Conservation (phyloP, 1,140 invertebrate species). For the Cydia amplana region DNA sequence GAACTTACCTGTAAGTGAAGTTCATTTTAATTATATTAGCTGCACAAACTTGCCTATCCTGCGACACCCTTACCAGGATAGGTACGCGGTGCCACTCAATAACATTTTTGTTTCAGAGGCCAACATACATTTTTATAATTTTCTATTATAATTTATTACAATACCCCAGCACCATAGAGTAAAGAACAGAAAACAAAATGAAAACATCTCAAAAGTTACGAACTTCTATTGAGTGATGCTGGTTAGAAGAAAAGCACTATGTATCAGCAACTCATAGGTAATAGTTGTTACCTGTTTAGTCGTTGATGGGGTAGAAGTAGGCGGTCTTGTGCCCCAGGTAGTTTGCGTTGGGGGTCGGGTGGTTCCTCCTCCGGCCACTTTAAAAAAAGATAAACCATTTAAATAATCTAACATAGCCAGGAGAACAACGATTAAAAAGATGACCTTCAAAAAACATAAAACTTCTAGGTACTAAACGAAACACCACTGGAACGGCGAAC, state of each 20-base stretch:
- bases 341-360: conserved; percentile 66
- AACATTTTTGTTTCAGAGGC: too few species aligned
- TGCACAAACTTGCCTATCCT: too few species aligned
- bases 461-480: too few species aligned
- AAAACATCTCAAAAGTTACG: neutral
- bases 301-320: conserved; percentile 47
- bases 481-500: too few species aligned
- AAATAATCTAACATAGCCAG: neutral
- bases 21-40: too few species aligned
- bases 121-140: too few species aligned
- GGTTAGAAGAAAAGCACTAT: neutral
- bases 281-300: conserved; percentile 57
- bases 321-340: conserved; percentile 67
- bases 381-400: conserved; percentile 30
- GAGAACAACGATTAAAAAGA: neutral
- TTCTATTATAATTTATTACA: too few species aligned
- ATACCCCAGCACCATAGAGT: too few species aligned
- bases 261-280: neutral
- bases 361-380: conserved; percentile 54
- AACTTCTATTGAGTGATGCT: neutral
- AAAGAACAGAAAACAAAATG: neutral
- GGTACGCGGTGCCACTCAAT: too few species aligned
- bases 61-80: too few species aligned
- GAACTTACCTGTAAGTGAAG: too few species aligned
- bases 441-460: neutral